These are phyloP conservation scores for Brachionus manjavacas DNA, from an alignment of 1,140 invertebrate species.

Conservation along the genomic window DNA sequence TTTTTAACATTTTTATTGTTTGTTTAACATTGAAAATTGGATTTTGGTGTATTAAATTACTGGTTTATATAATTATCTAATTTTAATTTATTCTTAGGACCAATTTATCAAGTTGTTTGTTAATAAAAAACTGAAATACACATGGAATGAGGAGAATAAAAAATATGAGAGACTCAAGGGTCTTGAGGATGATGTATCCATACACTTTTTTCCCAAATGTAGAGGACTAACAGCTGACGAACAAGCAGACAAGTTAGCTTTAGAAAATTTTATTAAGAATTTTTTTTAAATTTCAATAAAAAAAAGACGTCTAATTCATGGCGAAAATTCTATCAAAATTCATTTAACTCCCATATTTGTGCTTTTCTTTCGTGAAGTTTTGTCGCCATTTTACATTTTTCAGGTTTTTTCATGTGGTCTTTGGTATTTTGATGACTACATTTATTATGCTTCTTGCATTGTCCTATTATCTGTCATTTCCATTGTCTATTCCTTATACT, in stretches of 20 bases:
- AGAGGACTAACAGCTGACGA: not conserved
- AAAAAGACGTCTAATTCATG: slow-evolving; percentile 18
- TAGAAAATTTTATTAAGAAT: not conserved
- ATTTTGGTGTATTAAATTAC: not conserved
- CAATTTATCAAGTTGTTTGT: slow-evolving; percentile 11
- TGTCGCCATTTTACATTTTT: slow-evolving; percentile 55
- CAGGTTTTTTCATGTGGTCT: slow-evolving; percentile 56
- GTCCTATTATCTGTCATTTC: slow-evolving; percentile 78
- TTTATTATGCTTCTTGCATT: slow-evolving; percentile 61
- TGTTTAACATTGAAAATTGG: not conserved
- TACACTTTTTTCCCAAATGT: slow-evolving; percentile 1
- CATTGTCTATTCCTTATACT: slow-evolving; percentile 72
- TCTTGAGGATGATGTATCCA: not conserved
- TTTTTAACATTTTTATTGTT: not conserved
- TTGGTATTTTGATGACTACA: slow-evolving; percentile 51
- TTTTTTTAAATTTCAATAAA: not conserved
- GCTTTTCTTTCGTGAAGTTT: slow-evolving; percentile 22
- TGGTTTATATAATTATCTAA: not conserved
- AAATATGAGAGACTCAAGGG: slow-evolving; percentile 31
- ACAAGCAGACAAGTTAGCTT: slow-evolving; percentile 31
- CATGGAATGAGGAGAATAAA: slow-evolving; percentile 7
- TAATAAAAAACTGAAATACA: slow-evolving; percentile 32
- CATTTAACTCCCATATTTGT: slow-evolving; percentile 35
- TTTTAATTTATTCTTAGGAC: not conserved
- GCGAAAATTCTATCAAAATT: slow-evolving; percentile 35